A percentile compares a stretch with the other conserved stretches of the same genome.
These are phyloP conservation scores for Enteromius mattozi DNA, from an alignment of 2,797 vertebrate species.

Conservation along the genomic window DNA sequence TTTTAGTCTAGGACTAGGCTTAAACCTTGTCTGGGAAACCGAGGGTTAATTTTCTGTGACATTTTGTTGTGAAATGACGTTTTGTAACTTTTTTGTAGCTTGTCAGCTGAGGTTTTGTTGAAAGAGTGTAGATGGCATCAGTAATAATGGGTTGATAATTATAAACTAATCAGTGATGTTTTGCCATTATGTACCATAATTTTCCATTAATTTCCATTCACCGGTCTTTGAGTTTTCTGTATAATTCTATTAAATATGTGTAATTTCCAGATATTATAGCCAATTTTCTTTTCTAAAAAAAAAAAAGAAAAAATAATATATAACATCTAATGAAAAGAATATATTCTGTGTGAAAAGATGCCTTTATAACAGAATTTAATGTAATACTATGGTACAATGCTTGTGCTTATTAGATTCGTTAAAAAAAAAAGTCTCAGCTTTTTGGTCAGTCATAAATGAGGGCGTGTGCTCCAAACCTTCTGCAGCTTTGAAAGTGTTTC, in stretches of 20 bases:
- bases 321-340: neutral
- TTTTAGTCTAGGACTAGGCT: too few relatives aligned
- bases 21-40: too few relatives aligned
- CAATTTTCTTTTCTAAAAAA: neutral
- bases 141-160: neutral
- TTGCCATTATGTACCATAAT: neutral
- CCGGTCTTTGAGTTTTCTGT: neutral
- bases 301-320: neutral
- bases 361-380: neutral
- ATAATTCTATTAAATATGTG: neutral
- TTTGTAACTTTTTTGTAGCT: neutral
- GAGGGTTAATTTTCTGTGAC: neutral
- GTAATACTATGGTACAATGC: neutral
- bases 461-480: constrained; percentile 44
- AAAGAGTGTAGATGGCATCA: neutral
- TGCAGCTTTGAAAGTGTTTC: constrained; percentile 49
- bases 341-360: neutral
- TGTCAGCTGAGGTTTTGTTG: neutral
- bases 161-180: neutral
- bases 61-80: neutral
- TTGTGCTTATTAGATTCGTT: constrained; percentile 47
- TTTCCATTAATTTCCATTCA: neutral
- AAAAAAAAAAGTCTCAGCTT: constrained; percentile 25
- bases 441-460: constrained; percentile 51
- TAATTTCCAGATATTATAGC: neutral